These are phyloP conservation scores for Atta texana DNA, from an alignment of 1,140 invertebrate species.

Conservation along the genomic window DNA sequence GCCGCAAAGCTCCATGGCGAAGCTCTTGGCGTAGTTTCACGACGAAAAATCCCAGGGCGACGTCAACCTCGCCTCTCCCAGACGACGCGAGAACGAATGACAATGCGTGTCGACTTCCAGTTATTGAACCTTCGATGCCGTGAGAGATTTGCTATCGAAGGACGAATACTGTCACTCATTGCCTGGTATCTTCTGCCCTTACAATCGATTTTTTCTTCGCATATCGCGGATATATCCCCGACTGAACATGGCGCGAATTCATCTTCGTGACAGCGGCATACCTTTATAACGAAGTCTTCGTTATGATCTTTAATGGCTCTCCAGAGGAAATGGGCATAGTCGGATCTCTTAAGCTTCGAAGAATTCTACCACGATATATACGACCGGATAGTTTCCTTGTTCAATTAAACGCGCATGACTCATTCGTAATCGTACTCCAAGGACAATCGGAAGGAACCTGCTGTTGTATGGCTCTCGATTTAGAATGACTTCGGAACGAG, in stretches of 20 bases:
- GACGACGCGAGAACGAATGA: conserved; percentile 42
- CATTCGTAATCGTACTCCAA: conserved; percentile 45
- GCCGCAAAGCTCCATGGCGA: conserved; percentile 34
- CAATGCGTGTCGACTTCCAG: conserved; percentile 47
- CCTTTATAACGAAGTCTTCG: not conserved
- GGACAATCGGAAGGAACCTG: not conserved
- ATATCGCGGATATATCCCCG: not conserved
- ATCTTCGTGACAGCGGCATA: not conserved
- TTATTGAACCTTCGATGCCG: conserved; percentile 12
- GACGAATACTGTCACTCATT: conserved; percentile 17
- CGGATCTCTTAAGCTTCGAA: conserved; percentile 19
- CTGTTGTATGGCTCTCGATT: not conserved
- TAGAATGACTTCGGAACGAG: conserved; percentile 19
- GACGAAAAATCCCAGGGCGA: conserved; percentile 63
- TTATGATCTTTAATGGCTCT: conserved; percentile 17
- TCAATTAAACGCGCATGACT: conserved; percentile 53
- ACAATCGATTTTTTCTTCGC: conserved; percentile 4
- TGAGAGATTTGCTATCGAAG: not conserved
- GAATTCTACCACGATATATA: conserved; percentile 19
- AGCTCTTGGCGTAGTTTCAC: conserved; percentile 63
- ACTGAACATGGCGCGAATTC: conserved; percentile 1
- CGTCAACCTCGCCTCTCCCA: conserved; percentile 22
- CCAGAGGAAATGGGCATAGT: conserved; percentile 31
- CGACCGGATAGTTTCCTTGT: conserved; percentile 4
- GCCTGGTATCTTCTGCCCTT: not conserved